Conservation (phyloP, 1,140 invertebrate species). For the Dolichoris vasculosae region DNA sequence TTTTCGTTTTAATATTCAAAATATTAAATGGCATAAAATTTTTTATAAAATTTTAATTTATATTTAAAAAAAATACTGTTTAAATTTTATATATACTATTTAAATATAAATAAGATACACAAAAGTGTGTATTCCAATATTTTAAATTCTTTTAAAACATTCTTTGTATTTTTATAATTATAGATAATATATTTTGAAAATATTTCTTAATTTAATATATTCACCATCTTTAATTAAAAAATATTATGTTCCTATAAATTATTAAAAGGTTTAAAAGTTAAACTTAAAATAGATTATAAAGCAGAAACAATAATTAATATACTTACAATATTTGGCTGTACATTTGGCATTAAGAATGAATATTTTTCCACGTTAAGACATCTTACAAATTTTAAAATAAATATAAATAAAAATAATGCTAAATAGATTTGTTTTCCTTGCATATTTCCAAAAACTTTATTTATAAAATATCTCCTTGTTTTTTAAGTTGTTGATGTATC, state of each 20-base stretch:
- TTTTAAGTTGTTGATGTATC: neutral
- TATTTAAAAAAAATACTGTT: no score
- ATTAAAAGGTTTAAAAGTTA: neutral
- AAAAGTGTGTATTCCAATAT: no score
- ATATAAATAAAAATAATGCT: neutral
- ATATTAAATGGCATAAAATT: no score
- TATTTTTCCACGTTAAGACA: slow-evolving; percentile 72
- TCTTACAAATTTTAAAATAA: slow-evolving; percentile 56
- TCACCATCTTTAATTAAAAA: no score
- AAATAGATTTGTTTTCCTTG: neutral
- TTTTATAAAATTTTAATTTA: no score
- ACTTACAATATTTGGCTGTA: slow-evolving; percentile 80
- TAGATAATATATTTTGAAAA: no score
- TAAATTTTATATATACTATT: no score
- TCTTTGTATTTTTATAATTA: no score
- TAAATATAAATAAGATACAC: no score
- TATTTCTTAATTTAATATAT: no score
- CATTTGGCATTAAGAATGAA: slow-evolving; percentile 83
- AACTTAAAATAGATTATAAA: neutral
- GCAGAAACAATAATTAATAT: neutral
- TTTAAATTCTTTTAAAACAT: no score
- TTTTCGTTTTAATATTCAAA: no score
- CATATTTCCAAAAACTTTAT: slow-evolving; percentile 17
- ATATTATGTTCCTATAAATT: neutral
- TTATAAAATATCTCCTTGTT: neutral